Evolutionary conservation across 1,140 invertebrate genomes (phyloP).

Genomic region (Bicyclus anynana): DNA sequence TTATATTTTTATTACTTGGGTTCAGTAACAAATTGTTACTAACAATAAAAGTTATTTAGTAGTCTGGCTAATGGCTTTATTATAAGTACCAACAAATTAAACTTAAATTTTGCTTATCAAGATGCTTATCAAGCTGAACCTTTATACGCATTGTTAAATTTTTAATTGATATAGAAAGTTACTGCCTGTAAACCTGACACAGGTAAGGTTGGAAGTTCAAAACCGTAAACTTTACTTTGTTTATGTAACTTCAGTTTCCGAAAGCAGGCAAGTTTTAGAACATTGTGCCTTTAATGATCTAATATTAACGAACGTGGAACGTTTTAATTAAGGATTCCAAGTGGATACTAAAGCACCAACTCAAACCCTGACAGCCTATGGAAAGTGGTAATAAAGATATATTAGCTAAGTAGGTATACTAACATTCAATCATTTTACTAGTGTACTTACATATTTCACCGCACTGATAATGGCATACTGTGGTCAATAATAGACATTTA

Average conservation of each 20-base stretch:
- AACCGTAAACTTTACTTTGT: constrained; percentile 64
- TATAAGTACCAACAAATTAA: background rate
- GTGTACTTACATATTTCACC: too few species aligned
- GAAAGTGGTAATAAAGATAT: background rate
- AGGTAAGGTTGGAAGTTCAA: constrained; percentile 62
- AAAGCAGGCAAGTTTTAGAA: constrained; percentile 71
- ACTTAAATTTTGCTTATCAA: background rate
- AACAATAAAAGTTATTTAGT: too few species aligned
- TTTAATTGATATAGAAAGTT: constrained; percentile 67
- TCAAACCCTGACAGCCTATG: background rate
- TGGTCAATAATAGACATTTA: too few species aligned
- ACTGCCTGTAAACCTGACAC: constrained; percentile 54
- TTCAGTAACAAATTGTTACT: too few species aligned
- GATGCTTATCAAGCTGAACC: background rate
- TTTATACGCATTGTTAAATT: constrained; percentile 45
- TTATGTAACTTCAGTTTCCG: constrained; percentile 62
- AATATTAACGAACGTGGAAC: constrained; percentile 70
- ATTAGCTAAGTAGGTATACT: too few species aligned
- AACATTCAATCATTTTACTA: too few species aligned
- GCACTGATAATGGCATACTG: too few species aligned
- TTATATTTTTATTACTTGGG: too few species aligned
- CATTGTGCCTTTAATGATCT: constrained; percentile 74
- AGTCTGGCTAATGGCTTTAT: too few species aligned
- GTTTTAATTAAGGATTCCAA: constrained; percentile 71
- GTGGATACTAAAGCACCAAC: constrained; percentile 21